These are phyloP conservation scores for Setophaga petechia DNA, from an alignment of 2,113 vertebrate genomes.

Conservation along the genomic window DNA sequence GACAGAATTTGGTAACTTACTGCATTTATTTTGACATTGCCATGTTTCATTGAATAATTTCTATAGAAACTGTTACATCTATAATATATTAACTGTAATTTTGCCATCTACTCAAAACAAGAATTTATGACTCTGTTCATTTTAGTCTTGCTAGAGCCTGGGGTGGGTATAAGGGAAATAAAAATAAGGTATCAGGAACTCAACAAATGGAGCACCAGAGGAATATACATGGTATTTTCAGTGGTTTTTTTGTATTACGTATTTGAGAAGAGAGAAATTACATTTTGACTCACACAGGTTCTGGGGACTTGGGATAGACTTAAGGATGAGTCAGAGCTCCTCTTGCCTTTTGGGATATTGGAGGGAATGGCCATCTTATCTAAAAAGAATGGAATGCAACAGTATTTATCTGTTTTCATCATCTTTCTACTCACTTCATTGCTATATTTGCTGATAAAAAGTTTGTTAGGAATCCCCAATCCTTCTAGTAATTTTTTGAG, in stretches of 20 bases:
- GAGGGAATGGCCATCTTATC: not conserved
- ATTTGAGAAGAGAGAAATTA: not conserved
- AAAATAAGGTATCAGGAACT: not conserved
- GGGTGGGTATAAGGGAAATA: not conserved
- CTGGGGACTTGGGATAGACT: not conserved
- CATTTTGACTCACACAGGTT: not conserved
- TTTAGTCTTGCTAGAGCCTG: not conserved
- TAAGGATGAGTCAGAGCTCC: not conserved
- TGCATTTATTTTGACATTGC: not conserved
- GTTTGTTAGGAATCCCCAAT: not conserved
- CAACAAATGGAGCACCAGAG: not conserved
- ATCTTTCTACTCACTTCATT: conserved; percentile 28
- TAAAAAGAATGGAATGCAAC: conserved; percentile 5
- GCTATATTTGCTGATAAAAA: not conserved
- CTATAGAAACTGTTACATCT: not conserved
- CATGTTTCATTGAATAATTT: not conserved
- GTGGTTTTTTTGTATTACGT: not conserved
- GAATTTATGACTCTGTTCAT: not conserved
- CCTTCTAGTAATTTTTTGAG: not conserved
- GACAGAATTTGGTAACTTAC: not conserved
- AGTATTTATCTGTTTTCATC: conserved; percentile 19
- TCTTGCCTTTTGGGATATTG: conserved; percentile 30
- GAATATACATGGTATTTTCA: not conserved
- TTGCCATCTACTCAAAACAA: not conserved
- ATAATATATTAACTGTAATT: not conserved